phyloP scores from a whole-genome alignment of 92 coral and sea anemone genomes.

The Virgularia gustaviana region DNA sequence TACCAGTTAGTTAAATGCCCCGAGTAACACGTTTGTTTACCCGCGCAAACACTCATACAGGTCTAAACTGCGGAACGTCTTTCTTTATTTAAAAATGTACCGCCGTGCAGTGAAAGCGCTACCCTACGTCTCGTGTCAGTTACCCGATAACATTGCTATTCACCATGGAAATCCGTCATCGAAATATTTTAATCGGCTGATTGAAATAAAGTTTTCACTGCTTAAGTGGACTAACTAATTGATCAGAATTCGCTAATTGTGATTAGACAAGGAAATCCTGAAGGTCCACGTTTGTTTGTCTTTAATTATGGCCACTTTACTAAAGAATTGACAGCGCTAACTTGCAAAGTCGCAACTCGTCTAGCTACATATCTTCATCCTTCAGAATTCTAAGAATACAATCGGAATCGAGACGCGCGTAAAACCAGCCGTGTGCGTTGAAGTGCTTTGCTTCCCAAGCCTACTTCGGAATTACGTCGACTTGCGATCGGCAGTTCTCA shows the following conservation, averaged over 20 bases:
- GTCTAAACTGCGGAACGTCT: constrained; percentile 7
- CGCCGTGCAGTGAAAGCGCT: constrained; percentile 19
- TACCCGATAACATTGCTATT: too few species aligned
- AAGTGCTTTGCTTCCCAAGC: too few species aligned
- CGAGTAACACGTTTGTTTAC: constrained; percentile 34
- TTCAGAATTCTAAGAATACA: background rate
- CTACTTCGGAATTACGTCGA: too few species aligned
- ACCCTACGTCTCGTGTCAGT: too few species aligned
- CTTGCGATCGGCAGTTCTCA: too few species aligned
- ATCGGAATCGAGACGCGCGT: background rate
- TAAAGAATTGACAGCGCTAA: constrained; percentile 15
- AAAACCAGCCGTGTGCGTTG: too few species aligned
- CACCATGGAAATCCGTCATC: constrained; percentile 38
- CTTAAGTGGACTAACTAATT: constrained; percentile 47
- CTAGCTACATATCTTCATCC: background rate
- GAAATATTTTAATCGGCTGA: constrained; percentile 37
- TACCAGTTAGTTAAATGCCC: constrained; percentile 14
- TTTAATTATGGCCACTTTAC: constrained; percentile 28
- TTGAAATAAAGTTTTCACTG: too few species aligned
- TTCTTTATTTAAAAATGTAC: constrained; percentile 17
- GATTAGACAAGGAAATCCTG: constrained; percentile 45
- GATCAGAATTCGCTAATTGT: constrained; percentile 42
- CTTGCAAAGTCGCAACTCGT: background rate
- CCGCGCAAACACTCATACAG: constrained; percentile 24
- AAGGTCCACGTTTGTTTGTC: constrained; percentile 35